Conservation (phyloP, 2,797 vertebrate species). For the Anabas testudineus region DNA sequence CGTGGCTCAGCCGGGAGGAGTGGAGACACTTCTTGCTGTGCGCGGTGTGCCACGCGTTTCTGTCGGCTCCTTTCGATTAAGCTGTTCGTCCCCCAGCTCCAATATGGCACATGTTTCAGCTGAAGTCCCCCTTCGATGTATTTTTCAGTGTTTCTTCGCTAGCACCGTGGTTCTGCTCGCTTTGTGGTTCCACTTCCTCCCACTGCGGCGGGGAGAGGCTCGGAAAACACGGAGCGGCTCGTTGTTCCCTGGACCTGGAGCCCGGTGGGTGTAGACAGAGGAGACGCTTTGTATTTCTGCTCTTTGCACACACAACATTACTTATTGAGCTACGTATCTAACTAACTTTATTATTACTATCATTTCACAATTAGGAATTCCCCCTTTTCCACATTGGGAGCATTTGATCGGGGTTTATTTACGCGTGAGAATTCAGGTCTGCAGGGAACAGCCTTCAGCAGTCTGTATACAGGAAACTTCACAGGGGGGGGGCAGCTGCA, state of each 20-base stretch:
- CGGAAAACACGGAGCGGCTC: constrained; percentile 76
- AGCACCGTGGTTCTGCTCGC: constrained; percentile 52
- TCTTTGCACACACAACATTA: too few relatives aligned
- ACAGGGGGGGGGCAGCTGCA: neutral
- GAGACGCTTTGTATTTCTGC: neutral
- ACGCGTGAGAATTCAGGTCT: neutral
- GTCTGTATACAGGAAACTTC: constrained; percentile 9
- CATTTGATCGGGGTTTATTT: neutral
- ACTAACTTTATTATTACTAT: fast-evolving
- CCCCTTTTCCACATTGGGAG: neutral
- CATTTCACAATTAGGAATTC: neutral
- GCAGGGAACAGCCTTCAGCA: constrained; percentile 1
- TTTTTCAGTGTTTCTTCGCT: constrained; percentile 26
- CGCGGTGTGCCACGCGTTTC: neutral
- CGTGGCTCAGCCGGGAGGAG: neutral
- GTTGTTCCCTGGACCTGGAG: constrained; percentile 32
- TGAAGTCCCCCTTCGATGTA: neutral
- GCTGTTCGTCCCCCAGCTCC: constrained; percentile 6
- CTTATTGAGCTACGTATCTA: neutral
- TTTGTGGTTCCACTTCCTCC: constrained; percentile 86
- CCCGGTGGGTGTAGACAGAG: neutral
- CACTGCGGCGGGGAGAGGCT: constrained; percentile 67
- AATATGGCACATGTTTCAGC: constrained; percentile 25
- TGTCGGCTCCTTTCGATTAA: constrained; percentile 7
- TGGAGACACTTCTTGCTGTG: neutral